Base-by-base conservation (phyloP, 2,888 invertebrate species). In the Tachina lurida region DNA sequence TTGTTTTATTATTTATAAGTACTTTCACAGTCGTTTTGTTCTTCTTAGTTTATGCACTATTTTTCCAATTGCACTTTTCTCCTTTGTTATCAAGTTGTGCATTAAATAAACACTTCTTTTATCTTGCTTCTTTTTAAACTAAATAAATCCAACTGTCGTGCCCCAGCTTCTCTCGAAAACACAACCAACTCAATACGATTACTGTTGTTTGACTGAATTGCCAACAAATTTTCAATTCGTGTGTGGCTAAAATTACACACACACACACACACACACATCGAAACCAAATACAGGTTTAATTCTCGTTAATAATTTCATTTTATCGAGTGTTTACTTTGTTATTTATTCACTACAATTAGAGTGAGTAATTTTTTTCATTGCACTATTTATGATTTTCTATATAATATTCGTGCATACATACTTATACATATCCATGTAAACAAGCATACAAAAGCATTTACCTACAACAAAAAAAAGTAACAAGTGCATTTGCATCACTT, bases 161-260 rank as follows among this genome's bases (percentile, higher is more conserved):
- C 47, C 58, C 41, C 45, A 43, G 60, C 17, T 52, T 43, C n/a
- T 43, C 15, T 10, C 13, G 17, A 22, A 54, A 65, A 76, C 5
- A 77, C 83, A 83, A 86, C 86, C 83, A 63, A n/a, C 79, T 80
- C 83, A 43, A 49, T 62, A 73, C 45, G 76, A 68, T 83, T 79
- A 73, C 75, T 76, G 65, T 83, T 79, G 79, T 76, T 86, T 79
- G 79, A 86, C 86, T 86, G 71, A 86, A 63, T 74, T 63, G n/a
- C 3, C 73, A 67, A 31, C 41, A 9, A 8, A 19, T 60, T 58
- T 52, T 60, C 17, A 17, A 77, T 13, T 77, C 63, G 3, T 58
- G 49, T 60, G 52, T 70, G 45, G 19, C 45, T 19, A 52, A 77
- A 49, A 68, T 31, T 2, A 22, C 22, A 1, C 13, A 47, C 10